Evolutionary conservation across 2,113 vertebrate genomes (phyloP).

Genomic region (Nanorana parkeri): DNA sequence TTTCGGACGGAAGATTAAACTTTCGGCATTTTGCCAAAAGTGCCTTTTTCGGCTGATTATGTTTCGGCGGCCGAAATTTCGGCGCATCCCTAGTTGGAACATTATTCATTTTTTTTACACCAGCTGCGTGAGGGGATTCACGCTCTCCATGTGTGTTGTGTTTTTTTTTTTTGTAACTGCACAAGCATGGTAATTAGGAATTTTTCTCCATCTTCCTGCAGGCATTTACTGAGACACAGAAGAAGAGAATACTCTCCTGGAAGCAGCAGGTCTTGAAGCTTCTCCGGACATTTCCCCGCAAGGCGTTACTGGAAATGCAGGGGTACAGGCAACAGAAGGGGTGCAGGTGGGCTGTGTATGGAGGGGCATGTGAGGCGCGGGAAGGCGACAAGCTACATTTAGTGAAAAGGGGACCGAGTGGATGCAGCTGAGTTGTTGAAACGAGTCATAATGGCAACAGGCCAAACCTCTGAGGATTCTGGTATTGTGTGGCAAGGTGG

Average conservation of each 20-base stretch:
- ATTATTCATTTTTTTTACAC: too few relatives aligned
- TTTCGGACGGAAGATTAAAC: too few relatives aligned
- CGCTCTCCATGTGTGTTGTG: too few relatives aligned
- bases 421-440: neutral
- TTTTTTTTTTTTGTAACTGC: too few relatives aligned
- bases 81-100: too few relatives aligned
- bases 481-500: conserved; percentile 8
- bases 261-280: conserved; percentile 95
- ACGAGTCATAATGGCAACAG: neutral
- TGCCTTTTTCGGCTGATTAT: too few relatives aligned
- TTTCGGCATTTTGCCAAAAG: too few relatives aligned
- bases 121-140: too few relatives aligned
- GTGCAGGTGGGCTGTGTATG: conserved; percentile 67
- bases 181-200: too few relatives aligned
- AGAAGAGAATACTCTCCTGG: conserved; percentile 90
- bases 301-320: conserved; percentile 88
- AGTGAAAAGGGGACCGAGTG: neutral
- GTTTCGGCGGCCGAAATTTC: too few relatives aligned
- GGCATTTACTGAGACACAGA: conserved; percentile 95
- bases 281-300: conserved; percentile 89
- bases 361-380: neutral
- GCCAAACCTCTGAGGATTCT: neutral
- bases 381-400: neutral
- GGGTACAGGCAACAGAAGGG: conserved; percentile 91
- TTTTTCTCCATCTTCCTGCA: conserved; percentile 56